Base-by-base conservation (phyloP, 2,113 vertebrate species). In the Urocynchramus pylzowi region DNA sequence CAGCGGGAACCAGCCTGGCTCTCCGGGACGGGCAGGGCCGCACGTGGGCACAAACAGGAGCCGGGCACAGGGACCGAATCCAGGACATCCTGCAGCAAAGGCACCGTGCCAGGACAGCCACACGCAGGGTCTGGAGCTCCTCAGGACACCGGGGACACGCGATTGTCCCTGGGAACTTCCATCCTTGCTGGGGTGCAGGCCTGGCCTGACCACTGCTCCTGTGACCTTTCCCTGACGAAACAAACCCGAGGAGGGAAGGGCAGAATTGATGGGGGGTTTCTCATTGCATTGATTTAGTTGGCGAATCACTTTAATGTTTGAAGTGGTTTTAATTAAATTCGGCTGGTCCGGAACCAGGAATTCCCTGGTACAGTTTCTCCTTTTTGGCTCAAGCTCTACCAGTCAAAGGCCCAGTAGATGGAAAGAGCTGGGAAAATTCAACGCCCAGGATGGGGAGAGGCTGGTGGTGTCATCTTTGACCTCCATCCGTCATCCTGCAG, bases 111-210 rank as follows among this genome's bases (percentile, higher is more conserved):
- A 33, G 67, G 22, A 52, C 26, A 26, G 70, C 45, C 23, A 23
- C 14, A 5, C 6, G 2, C 2, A 3, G 28, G 35, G 26, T 3
- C 12, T 0, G 6, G 16, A 47, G 8, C n/a, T 27, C 59, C 8
- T 8, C 13, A 1, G 65, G 42, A 10, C 44, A 10, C 39, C 1
- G 56, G 50, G 56, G 56, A 7, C 39, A 49, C 68, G 2, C 1
- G 2, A 35, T 11, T 54, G 44, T 73, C 80, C 70, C 44, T 1
- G 2, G 39, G 21, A 8, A 10, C 6, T 19, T n/a, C 19, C 3
- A 6, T 33, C 8, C 64, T 11, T 2, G 4, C 6, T 1, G 17
- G 30, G 54, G 27, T 4, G 2, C n/a, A 3, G 31, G 23, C 39
- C 10, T 0, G 10, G 41, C 52, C 74, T 3, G 6, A 14, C 1